A percentile compares a stretch with the other conserved stretches of the same genome.
Evolutionary conservation across 2,113 vertebrate genomes (phyloP).

Genomic region (Himantopus leucocephalus): DNA sequence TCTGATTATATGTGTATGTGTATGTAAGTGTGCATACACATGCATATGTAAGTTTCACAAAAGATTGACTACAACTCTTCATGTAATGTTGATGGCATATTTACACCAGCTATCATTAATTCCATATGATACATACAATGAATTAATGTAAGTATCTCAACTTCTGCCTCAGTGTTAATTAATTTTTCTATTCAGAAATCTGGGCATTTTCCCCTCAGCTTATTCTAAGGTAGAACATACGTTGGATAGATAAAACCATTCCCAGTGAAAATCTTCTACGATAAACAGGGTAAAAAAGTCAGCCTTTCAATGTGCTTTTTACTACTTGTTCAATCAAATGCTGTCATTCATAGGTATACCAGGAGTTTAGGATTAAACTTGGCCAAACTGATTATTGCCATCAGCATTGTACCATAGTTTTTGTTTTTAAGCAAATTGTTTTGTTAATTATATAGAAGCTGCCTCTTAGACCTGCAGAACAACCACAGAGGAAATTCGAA

Average conservation of each 20-base stretch:
- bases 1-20: neutral
- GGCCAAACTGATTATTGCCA: neutral
- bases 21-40: neutral
- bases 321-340: neutral
- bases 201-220: neutral
- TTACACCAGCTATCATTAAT: neutral
- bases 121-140: neutral
- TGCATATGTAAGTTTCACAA: neutral
- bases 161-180: rapidly evolving
- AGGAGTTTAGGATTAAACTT: neutral
- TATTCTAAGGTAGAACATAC: neutral
- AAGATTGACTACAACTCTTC: neutral
- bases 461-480: neutral
- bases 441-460: neutral
- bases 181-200: neutral
- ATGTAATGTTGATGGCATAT: neutral
- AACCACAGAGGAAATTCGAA: neutral
- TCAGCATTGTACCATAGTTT: neutral
- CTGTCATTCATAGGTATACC: neutral
- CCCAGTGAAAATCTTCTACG: neutral
- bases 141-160: neutral
- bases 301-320: neutral
- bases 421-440: neutral
- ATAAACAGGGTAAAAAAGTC: neutral
- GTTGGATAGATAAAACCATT: neutral